Base-by-base conservation (phyloP, 1,140 invertebrate genomes). In the Mamestra configurata region DNA sequence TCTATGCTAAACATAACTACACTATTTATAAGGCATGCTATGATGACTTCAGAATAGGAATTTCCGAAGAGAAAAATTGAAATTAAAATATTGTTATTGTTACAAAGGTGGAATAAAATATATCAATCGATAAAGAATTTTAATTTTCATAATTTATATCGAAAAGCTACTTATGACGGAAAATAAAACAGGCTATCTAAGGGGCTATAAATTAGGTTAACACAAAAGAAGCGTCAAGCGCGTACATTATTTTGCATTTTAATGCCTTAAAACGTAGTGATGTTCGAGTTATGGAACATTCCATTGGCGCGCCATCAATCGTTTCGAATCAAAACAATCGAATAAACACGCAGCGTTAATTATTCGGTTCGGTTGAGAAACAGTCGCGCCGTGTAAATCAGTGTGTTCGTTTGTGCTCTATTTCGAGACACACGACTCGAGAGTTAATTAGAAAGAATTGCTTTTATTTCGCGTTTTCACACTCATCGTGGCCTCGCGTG, bases 371-470 rank as follows among this genome's bases (percentile, higher is more conserved):
- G 86, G 88, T 88, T 90, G 84, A 82, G 86, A 86, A 94, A 87
- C 90, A 89, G 89, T 93, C 89, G 90, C 80, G 81, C 85, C 85
- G 86, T 87, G 89, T 93, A 93, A 93, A 93, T 92, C 90, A 94
- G 87, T 70, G 80, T 84, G 88, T 88, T 86, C 84, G 82, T 82
- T 79, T 76, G 82, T 82, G 76, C 64, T 91, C 91, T 94, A 93
- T 94, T 94, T 93, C 81, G 80, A 83, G 86, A 80, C 84, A 81
- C 81, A 72, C 88, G 85, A 80, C 87, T 89, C 88, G 89, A 91
- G 87, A 90, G 91, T 89, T 94, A 94, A 94, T 94, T 94, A 94
- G 90, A 94, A 94, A 94, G 92, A 94, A 94, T 94, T 91, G 91
- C 90, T 94, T 93, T 94, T 94, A 94, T 94, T 94, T 94, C 87